Conservation (phyloP, 2,888 invertebrate genomes). For the Lysandra bellargus region DNA sequence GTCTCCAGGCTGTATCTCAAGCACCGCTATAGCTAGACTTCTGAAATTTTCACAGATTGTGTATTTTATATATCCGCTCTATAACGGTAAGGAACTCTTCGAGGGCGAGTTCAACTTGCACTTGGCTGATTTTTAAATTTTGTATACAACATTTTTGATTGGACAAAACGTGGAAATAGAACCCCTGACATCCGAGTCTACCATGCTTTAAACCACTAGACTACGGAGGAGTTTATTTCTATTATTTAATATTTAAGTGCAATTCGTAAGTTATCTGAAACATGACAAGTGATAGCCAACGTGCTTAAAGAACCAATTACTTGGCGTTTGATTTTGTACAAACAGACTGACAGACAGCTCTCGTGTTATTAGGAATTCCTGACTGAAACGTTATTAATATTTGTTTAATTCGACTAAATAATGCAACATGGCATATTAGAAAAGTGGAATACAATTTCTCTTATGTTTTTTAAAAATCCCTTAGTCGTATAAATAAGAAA, state of each 20-base stretch:
- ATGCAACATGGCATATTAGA: not conserved
- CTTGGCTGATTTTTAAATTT: not conserved
- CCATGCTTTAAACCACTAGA: no score
- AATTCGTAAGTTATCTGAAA: not conserved
- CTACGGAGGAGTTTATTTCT: not conserved
- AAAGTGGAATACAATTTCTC: not conserved
- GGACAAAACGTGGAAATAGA: not conserved
- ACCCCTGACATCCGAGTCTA: not conserved
- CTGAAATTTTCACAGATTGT: no score
- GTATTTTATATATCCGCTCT: no score
- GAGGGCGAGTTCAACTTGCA: no score
- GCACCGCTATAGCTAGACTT: no score
- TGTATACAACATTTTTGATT: not conserved
- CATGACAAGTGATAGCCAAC: not conserved
- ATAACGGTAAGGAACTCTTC: no score
- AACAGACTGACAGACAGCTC: not conserved
- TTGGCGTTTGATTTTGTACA: not conserved
- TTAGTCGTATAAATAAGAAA: not conserved
- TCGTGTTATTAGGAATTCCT: not conserved
- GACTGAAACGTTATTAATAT: not conserved
- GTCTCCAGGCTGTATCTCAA: no score
- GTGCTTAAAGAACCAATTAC: not conserved
- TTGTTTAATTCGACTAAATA: not conserved
- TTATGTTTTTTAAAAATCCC: no score
- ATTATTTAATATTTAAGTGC: conserved; percentile 2